These are phyloP conservation scores for Hippocampus comes DNA, from an alignment of 2,113 vertebrate species.

Conservation along the genomic window DNA sequence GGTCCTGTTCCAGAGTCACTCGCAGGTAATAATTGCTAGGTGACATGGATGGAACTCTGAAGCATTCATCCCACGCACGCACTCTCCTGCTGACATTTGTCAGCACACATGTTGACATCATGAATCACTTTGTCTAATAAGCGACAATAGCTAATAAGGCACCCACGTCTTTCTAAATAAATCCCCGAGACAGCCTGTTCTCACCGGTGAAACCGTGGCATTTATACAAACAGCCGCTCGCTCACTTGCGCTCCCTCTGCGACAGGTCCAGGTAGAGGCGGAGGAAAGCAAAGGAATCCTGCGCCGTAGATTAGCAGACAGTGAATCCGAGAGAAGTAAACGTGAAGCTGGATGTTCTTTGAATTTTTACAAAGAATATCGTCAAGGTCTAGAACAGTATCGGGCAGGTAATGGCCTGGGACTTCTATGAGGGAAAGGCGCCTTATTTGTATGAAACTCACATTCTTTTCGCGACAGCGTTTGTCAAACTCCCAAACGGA, in stretches of 20 bases:
- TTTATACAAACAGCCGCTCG: conserved; percentile 38
- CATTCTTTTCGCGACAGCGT: not conserved
- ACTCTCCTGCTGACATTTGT: conserved; percentile 37
- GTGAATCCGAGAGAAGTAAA: not conserved
- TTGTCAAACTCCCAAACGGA: too few relatives aligned
- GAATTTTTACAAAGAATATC: not conserved
- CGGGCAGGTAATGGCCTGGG: not conserved
- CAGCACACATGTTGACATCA: conserved; percentile 45
- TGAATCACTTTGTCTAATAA: conserved; percentile 53
- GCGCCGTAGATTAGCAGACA: conserved; percentile 1
- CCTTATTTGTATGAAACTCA: not conserved
- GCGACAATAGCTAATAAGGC: conserved; percentile 35
- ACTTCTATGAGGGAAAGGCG: too few relatives aligned
- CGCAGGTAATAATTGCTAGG: conserved; percentile 52
- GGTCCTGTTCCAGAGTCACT: conserved; percentile 35
- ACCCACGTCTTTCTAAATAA: conserved; percentile 60
- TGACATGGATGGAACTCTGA: conserved; percentile 32
- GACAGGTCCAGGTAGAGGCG: conserved; percentile 2
- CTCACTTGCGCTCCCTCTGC: conserved; percentile 28
- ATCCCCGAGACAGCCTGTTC: conserved; percentile 32
- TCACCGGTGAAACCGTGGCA: conserved; percentile 20
- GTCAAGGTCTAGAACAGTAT: not conserved
- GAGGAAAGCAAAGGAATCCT: conserved; percentile 6
- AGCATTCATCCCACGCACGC: conserved; percentile 34
- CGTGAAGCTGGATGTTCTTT: not conserved